Evolutionary conservation across 2,888 invertebrate species (phyloP).

Genomic region (Ceratothoa steindachneri): DNA sequence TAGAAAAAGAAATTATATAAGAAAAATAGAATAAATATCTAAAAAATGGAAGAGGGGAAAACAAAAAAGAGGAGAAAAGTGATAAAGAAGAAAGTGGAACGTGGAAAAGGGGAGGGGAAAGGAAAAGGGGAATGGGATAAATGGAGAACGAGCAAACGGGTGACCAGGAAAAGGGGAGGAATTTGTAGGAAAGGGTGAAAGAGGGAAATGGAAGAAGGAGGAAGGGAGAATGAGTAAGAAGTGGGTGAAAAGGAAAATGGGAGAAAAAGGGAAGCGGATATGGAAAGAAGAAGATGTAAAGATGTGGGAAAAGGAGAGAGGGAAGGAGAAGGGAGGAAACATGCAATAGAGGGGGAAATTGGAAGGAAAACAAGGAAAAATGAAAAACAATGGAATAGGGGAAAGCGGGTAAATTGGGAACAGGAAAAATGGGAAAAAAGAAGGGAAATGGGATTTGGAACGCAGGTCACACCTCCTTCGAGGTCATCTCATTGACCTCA

Average conservation of each 20-base stretch:
- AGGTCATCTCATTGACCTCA: no score
- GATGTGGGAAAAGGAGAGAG: not conserved
- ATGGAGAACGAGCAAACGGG: not conserved
- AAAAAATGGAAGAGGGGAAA: not conserved
- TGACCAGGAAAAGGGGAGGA: not conserved
- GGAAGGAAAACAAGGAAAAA: not conserved
- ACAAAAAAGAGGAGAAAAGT: not conserved
- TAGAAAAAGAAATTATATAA: no score
- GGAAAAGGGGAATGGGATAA: not conserved
- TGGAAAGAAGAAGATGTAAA: not conserved
- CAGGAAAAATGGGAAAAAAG: not conserved
- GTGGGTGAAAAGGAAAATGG: not conserved
- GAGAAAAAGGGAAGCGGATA: not conserved
- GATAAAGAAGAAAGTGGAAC: not conserved
- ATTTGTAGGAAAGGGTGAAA: not conserved
- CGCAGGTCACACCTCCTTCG: no score
- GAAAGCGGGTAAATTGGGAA: not conserved
- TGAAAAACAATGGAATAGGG: not conserved
- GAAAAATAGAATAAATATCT: no score
- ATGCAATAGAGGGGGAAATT: not conserved
- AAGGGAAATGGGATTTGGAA: no score
- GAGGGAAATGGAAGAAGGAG: not conserved
- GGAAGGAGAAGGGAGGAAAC: not conserved
- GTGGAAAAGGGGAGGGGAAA: not conserved
- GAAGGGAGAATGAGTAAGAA: not conserved